These are phyloP conservation scores for Agapornis canus DNA, from an alignment of 2,797 vertebrate genomes.

Conservation along the genomic window DNA sequence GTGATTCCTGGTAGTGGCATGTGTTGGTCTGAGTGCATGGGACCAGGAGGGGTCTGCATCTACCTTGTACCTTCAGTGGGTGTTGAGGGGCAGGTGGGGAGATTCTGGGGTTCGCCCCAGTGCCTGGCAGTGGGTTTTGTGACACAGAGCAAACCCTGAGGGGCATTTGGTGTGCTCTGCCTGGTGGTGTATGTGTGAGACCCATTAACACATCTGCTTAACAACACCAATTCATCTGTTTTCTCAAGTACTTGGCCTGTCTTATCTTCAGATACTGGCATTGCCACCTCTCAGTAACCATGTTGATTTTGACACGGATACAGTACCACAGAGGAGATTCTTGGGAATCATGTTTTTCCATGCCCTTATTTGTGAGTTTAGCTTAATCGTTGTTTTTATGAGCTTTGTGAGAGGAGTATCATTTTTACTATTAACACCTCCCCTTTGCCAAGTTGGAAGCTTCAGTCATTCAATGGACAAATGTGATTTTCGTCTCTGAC, in stretches of 20 bases:
- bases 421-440: not conserved
- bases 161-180: not conserved
- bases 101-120: fast-evolving
- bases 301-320: fast-evolving
- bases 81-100: not conserved
- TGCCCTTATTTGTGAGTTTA: not conserved
- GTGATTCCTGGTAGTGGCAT: fast-evolving
- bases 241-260: not conserved
- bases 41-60: not conserved
- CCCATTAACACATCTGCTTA: not conserved
- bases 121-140: not conserved
- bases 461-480: not conserved
- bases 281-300: not conserved
- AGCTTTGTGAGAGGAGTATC: not conserved
- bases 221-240: fast-evolving
- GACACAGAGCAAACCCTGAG: fast-evolving
- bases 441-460: not conserved
- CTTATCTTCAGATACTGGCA: fast-evolving
- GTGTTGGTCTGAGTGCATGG: not conserved
- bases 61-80: fast-evolving
- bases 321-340: not conserved
- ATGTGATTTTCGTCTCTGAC: not conserved
- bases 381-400: not conserved
- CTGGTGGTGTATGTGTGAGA: fast-evolving
- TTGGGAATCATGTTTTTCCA: not conserved